phyloP scores from a whole-genome alignment of 2,888 invertebrate genomes.

The Cordylochernes scorpioides region DNA sequence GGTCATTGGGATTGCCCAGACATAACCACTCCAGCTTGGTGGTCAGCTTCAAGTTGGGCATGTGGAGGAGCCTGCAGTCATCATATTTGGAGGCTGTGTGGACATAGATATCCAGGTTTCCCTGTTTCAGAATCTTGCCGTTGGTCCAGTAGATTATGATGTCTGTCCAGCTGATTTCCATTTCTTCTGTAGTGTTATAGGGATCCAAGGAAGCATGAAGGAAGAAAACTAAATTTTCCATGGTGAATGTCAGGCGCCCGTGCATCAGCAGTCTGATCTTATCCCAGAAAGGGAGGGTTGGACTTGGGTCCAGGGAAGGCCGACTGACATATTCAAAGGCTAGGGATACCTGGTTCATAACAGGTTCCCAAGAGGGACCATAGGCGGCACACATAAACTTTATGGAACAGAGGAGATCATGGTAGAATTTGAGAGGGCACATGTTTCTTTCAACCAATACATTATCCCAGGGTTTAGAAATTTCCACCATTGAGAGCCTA shows the following conservation, averaged over 20 bases:
- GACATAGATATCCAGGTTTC: slow-evolving; percentile 76
- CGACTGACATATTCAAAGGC: slow-evolving; percentile 40
- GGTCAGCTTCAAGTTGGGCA: slow-evolving; percentile 55
- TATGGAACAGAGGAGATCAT: slow-evolving; percentile 61
- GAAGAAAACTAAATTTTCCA: slow-evolving; percentile 60
- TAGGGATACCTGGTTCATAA: slow-evolving; percentile 40
- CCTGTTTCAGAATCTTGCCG: slow-evolving; percentile 54
- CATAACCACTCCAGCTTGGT: slow-evolving; percentile 71
- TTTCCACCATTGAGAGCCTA: slow-evolving; percentile 45
- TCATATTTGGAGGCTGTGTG: slow-evolving; percentile 96
- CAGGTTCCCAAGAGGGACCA: slow-evolving; percentile 98
- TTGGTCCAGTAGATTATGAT: slow-evolving; percentile 76
- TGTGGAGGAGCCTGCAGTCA: slow-evolving; percentile 70
- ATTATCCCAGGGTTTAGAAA: slow-evolving; percentile 58
- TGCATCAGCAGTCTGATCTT: slow-evolving; percentile 73
- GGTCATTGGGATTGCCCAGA: slow-evolving; percentile 75
- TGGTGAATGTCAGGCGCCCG: slow-evolving; percentile 64
- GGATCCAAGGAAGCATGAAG: slow-evolving; percentile 89
- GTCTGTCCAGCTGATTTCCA: slow-evolving; percentile 87
- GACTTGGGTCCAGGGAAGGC: slow-evolving; percentile 65
- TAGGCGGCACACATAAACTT: slow-evolving; percentile 33
- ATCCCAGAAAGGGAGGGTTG: slow-evolving; percentile 87
- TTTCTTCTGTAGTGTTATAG: slow-evolving; percentile 93
- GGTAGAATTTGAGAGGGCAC: slow-evolving; percentile 85
- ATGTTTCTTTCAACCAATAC: slow-evolving; percentile 56